Conservation (phyloP, 2,797 vertebrate genomes). For the Macropus fuliginosus region DNA sequence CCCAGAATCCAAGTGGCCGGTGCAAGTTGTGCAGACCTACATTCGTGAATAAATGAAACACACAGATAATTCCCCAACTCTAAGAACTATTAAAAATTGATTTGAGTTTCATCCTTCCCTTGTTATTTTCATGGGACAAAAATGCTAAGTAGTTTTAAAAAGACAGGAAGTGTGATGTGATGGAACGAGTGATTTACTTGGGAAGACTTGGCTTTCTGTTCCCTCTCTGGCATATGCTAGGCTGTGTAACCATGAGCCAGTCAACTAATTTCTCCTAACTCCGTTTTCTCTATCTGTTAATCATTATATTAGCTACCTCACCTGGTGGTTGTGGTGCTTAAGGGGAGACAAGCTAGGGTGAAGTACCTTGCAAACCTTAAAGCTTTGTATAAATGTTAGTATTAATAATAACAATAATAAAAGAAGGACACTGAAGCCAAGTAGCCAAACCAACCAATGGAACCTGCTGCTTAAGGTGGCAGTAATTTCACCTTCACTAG, state of each 20-base stretch:
- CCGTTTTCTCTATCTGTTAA: neutral
- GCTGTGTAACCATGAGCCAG: neutral
- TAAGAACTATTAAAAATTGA: neutral
- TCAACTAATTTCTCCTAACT: neutral
- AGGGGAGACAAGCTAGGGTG: neutral
- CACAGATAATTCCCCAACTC: neutral
- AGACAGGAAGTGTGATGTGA: neutral
- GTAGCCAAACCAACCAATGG: neutral
- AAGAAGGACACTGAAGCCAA: neutral
- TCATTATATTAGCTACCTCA: neutral
- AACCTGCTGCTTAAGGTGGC: neutral
- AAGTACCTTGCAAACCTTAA: neutral
- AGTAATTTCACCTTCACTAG: neutral
- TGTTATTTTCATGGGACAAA: neutral
- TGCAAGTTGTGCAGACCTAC: too few relatives aligned
- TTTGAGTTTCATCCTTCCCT: neutral
- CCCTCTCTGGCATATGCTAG: neutral
- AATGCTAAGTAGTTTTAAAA: neutral
- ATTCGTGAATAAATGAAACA: neutral
- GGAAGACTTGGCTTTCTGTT: neutral
- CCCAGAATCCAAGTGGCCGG: too few relatives aligned
- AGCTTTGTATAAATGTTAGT: neutral
- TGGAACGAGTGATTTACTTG: neutral
- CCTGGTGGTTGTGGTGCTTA: neutral
- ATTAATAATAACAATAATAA: too few relatives aligned